phyloP scores from a whole-genome alignment of 2,113 vertebrate species.

The Gallinago media region DNA sequence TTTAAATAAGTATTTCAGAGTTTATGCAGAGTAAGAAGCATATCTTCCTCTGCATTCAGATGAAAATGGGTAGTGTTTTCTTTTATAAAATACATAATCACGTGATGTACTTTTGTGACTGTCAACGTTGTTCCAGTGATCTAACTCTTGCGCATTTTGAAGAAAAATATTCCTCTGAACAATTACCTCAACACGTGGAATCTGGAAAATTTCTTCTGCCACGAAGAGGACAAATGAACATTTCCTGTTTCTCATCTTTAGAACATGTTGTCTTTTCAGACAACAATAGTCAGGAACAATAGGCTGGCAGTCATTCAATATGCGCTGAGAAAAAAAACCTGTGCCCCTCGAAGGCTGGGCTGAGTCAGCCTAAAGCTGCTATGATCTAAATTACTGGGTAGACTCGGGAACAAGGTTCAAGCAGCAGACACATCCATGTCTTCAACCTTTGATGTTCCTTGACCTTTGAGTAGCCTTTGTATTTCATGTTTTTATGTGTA shows the following conservation, averaged over 20 bases:
- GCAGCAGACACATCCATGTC: conserved; percentile 60
- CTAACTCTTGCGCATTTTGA: not conserved
- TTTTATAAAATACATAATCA: not conserved
- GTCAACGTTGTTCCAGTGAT: conserved; percentile 10
- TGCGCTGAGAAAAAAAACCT: conserved; percentile 52
- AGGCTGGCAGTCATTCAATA: conserved; percentile 72
- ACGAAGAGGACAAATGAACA: conserved; percentile 69
- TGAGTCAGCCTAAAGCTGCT: conserved; percentile 70
- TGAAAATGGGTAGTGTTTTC: not conserved
- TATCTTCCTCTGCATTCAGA: not conserved
- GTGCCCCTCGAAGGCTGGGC: conserved; percentile 49
- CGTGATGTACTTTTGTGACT: not conserved
- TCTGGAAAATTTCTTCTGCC: conserved; percentile 79
- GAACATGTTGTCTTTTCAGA: conserved; percentile 82
- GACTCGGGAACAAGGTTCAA: conserved; percentile 58
- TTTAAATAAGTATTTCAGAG: not conserved
- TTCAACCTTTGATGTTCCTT: conserved; percentile 56
- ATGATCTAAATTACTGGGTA: conserved; percentile 55
- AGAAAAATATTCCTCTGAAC: conserved; percentile 37
- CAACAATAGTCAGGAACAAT: conserved; percentile 82
- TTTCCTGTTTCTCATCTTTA: conserved; percentile 84
- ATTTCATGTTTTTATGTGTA: not conserved
- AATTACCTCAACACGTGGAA: conserved; percentile 76
- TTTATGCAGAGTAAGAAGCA: not conserved
- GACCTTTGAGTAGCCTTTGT: conserved; percentile 27